A percentile compares a stretch with the other conserved stretches of the same genome.
These are phyloP conservation scores for Chanos chanos DNA, from an alignment of 2,797 vertebrate species.

Conservation along the genomic window DNA sequence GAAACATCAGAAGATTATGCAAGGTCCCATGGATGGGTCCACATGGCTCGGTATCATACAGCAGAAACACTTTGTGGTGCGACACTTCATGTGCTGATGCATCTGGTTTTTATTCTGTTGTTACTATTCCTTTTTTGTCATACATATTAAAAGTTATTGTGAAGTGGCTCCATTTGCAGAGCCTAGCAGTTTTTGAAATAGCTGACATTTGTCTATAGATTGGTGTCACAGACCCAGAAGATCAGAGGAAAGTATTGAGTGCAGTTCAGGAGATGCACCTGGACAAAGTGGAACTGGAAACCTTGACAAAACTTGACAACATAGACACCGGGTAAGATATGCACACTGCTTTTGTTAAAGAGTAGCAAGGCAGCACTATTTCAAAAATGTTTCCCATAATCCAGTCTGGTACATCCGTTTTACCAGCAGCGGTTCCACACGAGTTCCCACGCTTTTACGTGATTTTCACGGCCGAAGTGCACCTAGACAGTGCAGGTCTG, in stretches of 20 bases:
- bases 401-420: no score
- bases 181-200: neutral
- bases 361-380: no score
- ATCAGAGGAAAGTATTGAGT: conserved; percentile 79
- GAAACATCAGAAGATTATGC: no score
- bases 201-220: conserved; percentile 70
- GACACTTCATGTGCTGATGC: no score
- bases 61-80: no score
- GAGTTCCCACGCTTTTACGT: neutral
- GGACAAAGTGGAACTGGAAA: conserved; percentile 75
- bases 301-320: conserved; percentile 63
- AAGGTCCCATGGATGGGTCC: no score
- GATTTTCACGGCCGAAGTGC: neutral
- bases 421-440: neutral
- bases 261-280: conserved; percentile 76
- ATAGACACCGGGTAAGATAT: conserved; percentile 77
- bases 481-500: neutral
- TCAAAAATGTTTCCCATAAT: no score
- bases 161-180: no score
- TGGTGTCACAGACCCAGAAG: conserved; percentile 74
- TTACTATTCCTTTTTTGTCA: no score
- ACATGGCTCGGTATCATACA: no score
- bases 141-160: no score
- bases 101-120: no score
- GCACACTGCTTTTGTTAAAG: neutral